These are phyloP conservation scores for Peromyscus polionotus DNA, from an alignment of 2,113 vertebrate genomes.

Conservation along the genomic window DNA sequence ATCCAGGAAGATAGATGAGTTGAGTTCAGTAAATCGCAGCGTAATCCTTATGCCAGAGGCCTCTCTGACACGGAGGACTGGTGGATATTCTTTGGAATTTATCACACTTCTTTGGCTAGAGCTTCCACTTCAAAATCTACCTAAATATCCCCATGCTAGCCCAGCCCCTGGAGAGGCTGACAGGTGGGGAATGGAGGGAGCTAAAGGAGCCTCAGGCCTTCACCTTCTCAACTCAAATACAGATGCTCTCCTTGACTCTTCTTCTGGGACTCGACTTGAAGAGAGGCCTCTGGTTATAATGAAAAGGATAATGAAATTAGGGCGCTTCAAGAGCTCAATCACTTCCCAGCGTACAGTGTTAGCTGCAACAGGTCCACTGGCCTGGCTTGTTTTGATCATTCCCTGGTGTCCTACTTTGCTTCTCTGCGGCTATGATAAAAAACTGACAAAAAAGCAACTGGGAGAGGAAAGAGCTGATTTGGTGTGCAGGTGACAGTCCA, in stretches of 20 bases:
- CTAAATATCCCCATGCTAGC: not conserved
- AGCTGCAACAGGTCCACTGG: not conserved
- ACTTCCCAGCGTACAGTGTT: not conserved
- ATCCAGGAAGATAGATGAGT: conserved; percentile 75
- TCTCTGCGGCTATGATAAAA: not conserved
- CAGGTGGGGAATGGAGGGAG: not conserved
- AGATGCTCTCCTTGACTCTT: not conserved
- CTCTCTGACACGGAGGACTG: conserved; percentile 60
- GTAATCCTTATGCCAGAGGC: conserved; percentile 72
- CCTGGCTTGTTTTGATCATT: not conserved
- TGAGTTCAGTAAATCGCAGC: conserved; percentile 69
- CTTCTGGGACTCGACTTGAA: not conserved
- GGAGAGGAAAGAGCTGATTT: not conserved
- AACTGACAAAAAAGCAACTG: not conserved
- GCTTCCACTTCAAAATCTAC: conserved; percentile 53
- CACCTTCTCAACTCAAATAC: not conserved
- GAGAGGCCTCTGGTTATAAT: not conserved
- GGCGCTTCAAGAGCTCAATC: not conserved
- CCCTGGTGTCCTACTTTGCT: not conserved
- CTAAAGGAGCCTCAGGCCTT: not conserved
- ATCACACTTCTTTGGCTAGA: conserved; percentile 63
- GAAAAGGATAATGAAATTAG: not conserved
- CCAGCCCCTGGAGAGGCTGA: not conserved
- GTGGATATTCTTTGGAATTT: conserved; percentile 64
- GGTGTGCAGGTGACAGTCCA: not conserved